Percentiles rank a stretch among this genome's conserved stretches.
phyloP scores from a whole-genome alignment of 2,113 vertebrate species.

The Hepsetus odoe region DNA sequence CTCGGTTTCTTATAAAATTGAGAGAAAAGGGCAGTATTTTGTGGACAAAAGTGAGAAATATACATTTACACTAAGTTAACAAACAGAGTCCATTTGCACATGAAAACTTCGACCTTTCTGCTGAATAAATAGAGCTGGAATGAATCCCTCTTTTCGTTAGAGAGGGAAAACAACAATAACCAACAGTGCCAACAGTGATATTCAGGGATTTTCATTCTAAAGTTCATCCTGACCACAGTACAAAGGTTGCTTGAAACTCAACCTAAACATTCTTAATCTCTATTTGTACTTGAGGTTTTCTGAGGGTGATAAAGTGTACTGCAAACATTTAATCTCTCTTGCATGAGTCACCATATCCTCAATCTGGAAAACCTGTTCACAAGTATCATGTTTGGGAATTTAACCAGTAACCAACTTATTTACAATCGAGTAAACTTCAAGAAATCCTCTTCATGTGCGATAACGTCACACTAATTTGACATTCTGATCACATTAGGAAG shows the following conservation, averaged over 20 bases:
- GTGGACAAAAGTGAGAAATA: neutral
- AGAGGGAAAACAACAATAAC: slow-evolving; percentile 12
- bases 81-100: no score
- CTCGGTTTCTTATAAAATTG: neutral
- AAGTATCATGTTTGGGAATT: neutral
- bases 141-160: slow-evolving; percentile 31
- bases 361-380: neutral
- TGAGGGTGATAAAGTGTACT: neutral
- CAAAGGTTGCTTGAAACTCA: neutral
- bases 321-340: neutral
- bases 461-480: neutral
- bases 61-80: neutral
- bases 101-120: no score
- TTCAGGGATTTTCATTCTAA: slow-evolving; percentile 47
- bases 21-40: neutral
- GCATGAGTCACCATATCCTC: neutral
- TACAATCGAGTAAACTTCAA: slow-evolving; percentile 8
- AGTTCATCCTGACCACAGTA: slow-evolving; percentile 30
- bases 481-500: neutral
- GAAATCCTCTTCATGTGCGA: neutral
- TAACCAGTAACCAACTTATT: slow-evolving; percentile 21
- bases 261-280: no score
- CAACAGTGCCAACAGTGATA: slow-evolving; percentile 58
- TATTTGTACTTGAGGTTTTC: neutral
- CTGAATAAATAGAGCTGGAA: slow-evolving; percentile 47